Percentiles rank a stretch among this genome's conserved stretches.
Conservation (phyloP, 2,888 invertebrate species). For the Caenorhabditis sp. region DNA sequence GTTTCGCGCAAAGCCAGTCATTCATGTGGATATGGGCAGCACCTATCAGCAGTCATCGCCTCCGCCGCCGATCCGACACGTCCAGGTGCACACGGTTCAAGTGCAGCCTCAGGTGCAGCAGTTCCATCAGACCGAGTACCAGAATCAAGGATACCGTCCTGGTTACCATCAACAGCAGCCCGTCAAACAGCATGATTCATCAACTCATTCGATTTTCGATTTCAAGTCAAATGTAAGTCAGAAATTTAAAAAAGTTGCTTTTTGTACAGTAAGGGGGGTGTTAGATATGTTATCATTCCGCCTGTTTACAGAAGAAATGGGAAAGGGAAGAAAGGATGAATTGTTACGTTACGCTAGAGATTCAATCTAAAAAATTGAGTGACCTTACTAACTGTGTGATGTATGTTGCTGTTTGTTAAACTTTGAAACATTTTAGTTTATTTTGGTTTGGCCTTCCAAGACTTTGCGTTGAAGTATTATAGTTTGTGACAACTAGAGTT, state of each 20-base stretch:
- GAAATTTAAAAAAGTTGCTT: too few species aligned
- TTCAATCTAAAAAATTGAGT: too few species aligned
- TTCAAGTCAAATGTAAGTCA: conserved; percentile 60
- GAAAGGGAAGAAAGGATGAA: too few species aligned
- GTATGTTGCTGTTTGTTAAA: too few species aligned
- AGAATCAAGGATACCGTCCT: background rate
- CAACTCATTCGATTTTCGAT: conserved; percentile 56
- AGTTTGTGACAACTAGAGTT: too few species aligned
- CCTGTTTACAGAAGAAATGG: too few species aligned
- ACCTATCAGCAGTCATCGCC: conserved; percentile 28
- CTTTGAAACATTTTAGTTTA: too few species aligned
- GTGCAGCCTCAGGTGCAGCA: conserved; percentile 17
- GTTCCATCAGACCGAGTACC: background rate
- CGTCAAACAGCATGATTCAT: conserved; percentile 42
- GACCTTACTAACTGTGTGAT: too few species aligned
- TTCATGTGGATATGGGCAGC: conserved; percentile 73
- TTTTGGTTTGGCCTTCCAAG: too few species aligned
- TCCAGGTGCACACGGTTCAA: conserved; percentile 44
- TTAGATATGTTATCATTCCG: background rate
- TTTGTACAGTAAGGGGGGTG: too few species aligned
- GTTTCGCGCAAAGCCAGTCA: conserved; percentile 76
- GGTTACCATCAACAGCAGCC: conserved; percentile 14
- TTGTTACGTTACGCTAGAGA: too few species aligned
- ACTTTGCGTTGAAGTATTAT: too few species aligned
- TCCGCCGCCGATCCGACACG: conserved; percentile 45